A percentile compares a stretch with the other conserved stretches of the same genome.
Conservation (phyloP, 2,888 invertebrate genomes). For the Erebia palarica region DNA sequence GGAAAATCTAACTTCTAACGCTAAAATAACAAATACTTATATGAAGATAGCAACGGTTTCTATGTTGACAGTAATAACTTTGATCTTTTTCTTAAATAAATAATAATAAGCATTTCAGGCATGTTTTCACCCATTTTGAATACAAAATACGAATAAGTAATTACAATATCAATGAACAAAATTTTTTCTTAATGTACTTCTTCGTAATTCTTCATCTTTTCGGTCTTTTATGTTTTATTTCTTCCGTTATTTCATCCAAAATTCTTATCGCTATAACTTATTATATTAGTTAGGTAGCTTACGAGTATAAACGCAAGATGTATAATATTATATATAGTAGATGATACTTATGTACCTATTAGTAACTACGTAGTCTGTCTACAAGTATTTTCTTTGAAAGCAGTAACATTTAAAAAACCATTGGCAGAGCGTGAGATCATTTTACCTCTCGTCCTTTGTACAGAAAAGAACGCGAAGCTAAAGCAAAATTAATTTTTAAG, state of each 20-base stretch:
- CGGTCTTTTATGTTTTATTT: too few relatives aligned
- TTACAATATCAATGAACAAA: too few relatives aligned
- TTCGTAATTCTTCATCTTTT: too few relatives aligned
- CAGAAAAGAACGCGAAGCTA: slow-evolving; percentile 9
- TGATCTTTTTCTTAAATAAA: too few relatives aligned
- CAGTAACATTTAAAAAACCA: slow-evolving; percentile 22
- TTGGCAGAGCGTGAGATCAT: slow-evolving; percentile 32
- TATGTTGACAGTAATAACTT: too few relatives aligned
- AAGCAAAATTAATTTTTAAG: slow-evolving; percentile 28
- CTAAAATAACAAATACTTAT: too few relatives aligned
- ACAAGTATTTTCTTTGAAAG: slow-evolving; percentile 27
- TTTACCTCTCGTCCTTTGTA: slow-evolving; percentile 24
- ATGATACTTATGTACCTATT: not conserved
- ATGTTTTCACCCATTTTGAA: too few relatives aligned
- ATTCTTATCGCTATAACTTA: not conserved
- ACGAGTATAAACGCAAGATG: slow-evolving; percentile 9
- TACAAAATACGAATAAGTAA: too few relatives aligned
- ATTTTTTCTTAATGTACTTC: too few relatives aligned
- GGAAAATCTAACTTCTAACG: too few relatives aligned
- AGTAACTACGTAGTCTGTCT: slow-evolving; percentile 5
- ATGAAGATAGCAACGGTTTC: too few relatives aligned
- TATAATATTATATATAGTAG: not conserved
- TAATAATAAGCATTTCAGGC: too few relatives aligned
- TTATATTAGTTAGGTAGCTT: not conserved
- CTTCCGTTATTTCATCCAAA: not conserved